Evolutionary conservation across 2,797 vertebrate genomes (phyloP).

Genomic region (Otolemur crassicaudatus): DNA sequence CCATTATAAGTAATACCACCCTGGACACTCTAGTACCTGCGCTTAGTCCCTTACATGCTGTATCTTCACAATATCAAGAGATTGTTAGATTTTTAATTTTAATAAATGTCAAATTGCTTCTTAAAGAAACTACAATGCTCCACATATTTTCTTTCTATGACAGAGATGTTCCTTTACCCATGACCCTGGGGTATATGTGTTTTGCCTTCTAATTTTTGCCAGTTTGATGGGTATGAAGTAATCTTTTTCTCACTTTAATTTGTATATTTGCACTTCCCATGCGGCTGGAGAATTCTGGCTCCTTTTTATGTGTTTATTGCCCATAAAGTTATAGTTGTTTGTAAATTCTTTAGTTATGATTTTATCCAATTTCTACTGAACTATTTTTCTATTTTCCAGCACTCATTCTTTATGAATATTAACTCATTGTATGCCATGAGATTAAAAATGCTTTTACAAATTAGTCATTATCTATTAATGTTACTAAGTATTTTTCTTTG

Average conservation of each 20-base stretch:
- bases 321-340: background rate
- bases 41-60: background rate
- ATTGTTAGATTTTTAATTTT: background rate
- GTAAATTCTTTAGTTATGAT: background rate
- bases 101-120: background rate
- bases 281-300: background rate
- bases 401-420: background rate
- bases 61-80: background rate
- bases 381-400: background rate
- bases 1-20: background rate
- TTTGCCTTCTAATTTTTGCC: background rate
- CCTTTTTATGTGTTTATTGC: background rate
- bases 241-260: background rate
- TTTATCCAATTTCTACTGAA: background rate
- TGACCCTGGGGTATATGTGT: background rate
- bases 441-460: background rate
- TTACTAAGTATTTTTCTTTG: background rate
- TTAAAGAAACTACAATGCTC: background rate
- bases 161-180: background rate
- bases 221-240: background rate
- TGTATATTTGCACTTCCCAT: background rate
- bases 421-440: background rate
- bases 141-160: background rate
- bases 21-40: background rate
- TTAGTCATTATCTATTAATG: background rate